Base-by-base conservation (phyloP, 30 jellyfish, hydroid and myxozoan genomes). In the Hydractinia symbiolongicarpus region DNA sequence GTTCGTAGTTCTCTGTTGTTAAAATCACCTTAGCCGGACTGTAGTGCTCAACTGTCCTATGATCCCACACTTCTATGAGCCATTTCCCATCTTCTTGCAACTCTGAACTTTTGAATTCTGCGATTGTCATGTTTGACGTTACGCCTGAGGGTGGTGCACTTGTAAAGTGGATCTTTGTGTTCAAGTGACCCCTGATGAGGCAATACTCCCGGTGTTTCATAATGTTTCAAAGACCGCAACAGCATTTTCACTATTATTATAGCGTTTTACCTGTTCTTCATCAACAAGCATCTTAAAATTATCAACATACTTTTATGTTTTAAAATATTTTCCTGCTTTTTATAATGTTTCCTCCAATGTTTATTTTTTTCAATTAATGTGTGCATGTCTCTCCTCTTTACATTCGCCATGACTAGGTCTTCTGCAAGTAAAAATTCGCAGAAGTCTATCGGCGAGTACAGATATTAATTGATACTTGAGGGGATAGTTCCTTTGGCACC, bases 51-150 rank as follows among this genome's bases (percentile, higher is more conserved):
- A 20, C 61, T 20, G 80, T 71, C 51, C 5, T 71, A 53, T 71
- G 80, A 15, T 71, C 80, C 80, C 80, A 71, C 4, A 71, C 80
- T n/a, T 30, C 61, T 50, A 71, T 4, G 60, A 20, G 7, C 61
- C 15, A 49, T 19, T 19, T 20, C 44, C 80, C 66, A 50, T 71
- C 80, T 58, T 58, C 69, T 71, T 55, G 7, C 40, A 71, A 8
- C 1, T 71, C 17, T 30, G 56, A 30, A 11, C 80, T 30, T 20
- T 71, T 49, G 51, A 9, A 71, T 50, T 71, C 80, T 19, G 40
- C 54, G 30, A 71, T 71, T 50, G 40, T 71, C 80, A 71, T 71
- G 56, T 71, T 30, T 20, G 61, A 20, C 66, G 80, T 20, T n/a
- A 71, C 80, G 9, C 80, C 80, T 8, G 60, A 20, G 40, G 2